phyloP scores from a whole-genome alignment of 1,140 invertebrate species.

The Ceratina calcarata region DNA sequence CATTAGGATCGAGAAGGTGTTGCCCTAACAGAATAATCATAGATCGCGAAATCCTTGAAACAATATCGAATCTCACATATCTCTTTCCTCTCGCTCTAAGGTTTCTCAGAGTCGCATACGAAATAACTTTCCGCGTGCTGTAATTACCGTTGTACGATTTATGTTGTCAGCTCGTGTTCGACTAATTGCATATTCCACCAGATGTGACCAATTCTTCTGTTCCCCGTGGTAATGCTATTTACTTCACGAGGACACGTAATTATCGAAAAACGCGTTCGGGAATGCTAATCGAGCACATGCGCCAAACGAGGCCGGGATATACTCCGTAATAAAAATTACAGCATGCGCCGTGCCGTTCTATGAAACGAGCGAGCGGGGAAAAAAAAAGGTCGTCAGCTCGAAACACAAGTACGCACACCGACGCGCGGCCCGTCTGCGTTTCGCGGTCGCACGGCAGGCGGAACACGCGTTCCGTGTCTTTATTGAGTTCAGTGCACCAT shows the following conservation, averaged over 20 bases:
- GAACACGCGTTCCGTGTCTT: slow-evolving; percentile 42
- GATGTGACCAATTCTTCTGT: not conserved
- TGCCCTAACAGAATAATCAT: not conserved
- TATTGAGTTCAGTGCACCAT: slow-evolving; percentile 61
- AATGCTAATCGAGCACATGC: not conserved
- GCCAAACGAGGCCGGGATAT: not conserved
- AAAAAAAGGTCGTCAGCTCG: not conserved
- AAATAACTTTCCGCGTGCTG: not conserved
- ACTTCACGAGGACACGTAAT: not conserved
- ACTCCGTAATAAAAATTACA: not conserved
- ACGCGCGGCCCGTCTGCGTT: not conserved
- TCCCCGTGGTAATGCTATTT: too few relatives aligned
- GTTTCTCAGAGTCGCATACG: not conserved
- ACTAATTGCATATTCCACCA: not conserved
- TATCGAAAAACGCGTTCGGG: not conserved
- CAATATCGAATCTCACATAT: not conserved
- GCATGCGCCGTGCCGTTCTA: not conserved
- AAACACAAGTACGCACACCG: not conserved
- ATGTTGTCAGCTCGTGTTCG: not conserved
- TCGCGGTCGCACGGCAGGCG: slow-evolving; percentile 1
- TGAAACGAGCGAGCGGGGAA: not conserved
- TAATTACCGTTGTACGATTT: too few relatives aligned
- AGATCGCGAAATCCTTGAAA: not conserved
- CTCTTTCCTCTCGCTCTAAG: not conserved
- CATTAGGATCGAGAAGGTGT: not conserved